Evolutionary conservation across 2,797 vertebrate species (phyloP), one percentile per base, ranked within the genome.

Genomic region (Eutrigla gurnardus): DNA sequence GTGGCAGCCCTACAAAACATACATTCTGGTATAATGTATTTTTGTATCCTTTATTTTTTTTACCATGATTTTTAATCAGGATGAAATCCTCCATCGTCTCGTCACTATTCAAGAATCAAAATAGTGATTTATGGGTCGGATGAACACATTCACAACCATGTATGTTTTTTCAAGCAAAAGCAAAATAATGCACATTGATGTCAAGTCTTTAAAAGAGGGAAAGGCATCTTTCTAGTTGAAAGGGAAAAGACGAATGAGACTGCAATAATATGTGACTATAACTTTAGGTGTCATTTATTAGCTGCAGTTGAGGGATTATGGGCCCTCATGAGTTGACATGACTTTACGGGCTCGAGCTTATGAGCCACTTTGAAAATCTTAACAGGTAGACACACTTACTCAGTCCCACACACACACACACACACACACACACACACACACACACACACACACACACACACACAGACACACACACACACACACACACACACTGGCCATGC

Each of bases 221-320:
- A 0, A 12, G 18, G 6, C 12, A 14, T 9, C 13, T 43, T 43
- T 9, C 6, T n/a, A 25, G 15, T 9, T 9, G 45, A 61, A n/a
- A 53, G 25, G 14, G 33, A 63, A 25, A 62, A 45, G 58, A 15
- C 2, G 58, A 36, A 37, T 18, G 5, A 55, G 5, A 25, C 5
- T 0, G 9, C 18, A 42, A 14, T 15, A 54, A 55, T 39, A n/a
- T 40, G 17, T 37, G 37, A 55, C 53, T 49, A 39, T 40, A 46
- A 58, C 37, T 58, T 52, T 39, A n/a, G 39, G 7, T 65, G 33
- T 63, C 14, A 36, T 73, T 57, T 81, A 55, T 43, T 36, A 65
- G 66, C 42, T n/a, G n/a, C 36, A 49, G 57, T 5, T 57, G 47
- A 37, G 54, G 40, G 52, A 53, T 49, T 62, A 32, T 32, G 17